phyloP scores from a whole-genome alignment of 2,888 invertebrate genomes.

The Panzeria rudis region DNA sequence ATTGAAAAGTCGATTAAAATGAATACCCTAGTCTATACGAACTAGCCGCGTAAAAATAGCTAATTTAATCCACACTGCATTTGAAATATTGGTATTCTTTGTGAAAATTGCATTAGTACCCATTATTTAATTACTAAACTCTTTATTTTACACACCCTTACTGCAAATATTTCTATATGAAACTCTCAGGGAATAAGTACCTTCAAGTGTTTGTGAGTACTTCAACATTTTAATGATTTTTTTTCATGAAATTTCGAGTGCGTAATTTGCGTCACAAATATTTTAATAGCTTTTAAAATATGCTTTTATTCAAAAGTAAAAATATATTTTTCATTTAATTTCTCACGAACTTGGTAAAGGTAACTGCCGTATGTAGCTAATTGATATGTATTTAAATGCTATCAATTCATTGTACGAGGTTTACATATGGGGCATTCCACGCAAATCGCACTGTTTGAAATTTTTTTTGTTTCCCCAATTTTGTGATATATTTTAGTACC shows the following conservation, averaged over 20 bases:
- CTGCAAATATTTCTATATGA: constrained; percentile 1
- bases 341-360: background rate
- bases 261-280: background rate
- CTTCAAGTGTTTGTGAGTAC: background rate
- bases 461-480: too few relatives aligned
- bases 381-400: too few relatives aligned
- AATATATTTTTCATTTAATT: background rate
- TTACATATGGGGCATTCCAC: too few relatives aligned
- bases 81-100: too few relatives aligned
- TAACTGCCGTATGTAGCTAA: background rate
- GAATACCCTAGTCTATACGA: too few relatives aligned
- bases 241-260: background rate
- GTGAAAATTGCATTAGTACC: too few relatives aligned
- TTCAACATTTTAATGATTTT: background rate
- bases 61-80: too few relatives aligned
- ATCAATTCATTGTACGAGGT: too few relatives aligned
- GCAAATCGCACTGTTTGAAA: too few relatives aligned
- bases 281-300: constrained; percentile 28
- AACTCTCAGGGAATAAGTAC: background rate
- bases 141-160: constrained; percentile 1
- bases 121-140: constrained; percentile 20
- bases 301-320: constrained; percentile 6
- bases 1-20: too few relatives aligned
- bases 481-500: too few relatives aligned
- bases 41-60: too few relatives aligned